Evolutionary conservation across 1,140 invertebrate species (phyloP).

Genomic region (Drosophila orena): DNA sequence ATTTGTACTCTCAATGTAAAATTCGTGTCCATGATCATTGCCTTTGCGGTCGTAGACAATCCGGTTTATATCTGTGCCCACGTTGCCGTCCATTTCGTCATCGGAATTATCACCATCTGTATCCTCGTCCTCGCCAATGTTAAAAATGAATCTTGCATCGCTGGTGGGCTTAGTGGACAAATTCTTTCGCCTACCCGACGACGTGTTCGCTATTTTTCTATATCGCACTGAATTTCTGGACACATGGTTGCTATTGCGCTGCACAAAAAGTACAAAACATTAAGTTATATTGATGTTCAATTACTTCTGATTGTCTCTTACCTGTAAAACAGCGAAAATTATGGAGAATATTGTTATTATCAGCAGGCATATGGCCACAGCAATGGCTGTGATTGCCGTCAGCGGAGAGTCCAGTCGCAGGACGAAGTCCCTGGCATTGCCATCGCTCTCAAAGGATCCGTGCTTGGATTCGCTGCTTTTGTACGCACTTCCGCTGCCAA

Average conservation of each 20-base stretch:
- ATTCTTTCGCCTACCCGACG: conserved; percentile 23
- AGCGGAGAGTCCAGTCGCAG: conserved; percentile 82
- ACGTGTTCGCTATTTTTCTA: conserved; percentile 57
- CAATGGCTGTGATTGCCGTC: conserved; percentile 88
- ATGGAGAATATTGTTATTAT: conserved; percentile 88
- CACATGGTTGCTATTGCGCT: conserved; percentile 70
- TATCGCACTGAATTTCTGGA: conserved; percentile 69
- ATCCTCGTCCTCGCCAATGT: conserved; percentile 63
- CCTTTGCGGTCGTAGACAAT: conserved; percentile 56
- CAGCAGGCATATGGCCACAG: conserved; percentile 88
- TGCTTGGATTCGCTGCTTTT: conserved; percentile 38
- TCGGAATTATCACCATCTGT: conserved; percentile 63
- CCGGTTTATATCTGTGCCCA: conserved; percentile 26
- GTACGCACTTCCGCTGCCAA: conserved; percentile 79
- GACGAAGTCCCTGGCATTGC: conserved; percentile 81
- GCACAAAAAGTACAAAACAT: background rate
- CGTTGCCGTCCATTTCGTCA: conserved; percentile 32
- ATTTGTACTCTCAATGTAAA: conserved; percentile 78
- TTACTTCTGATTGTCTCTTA: conserved; percentile 67
- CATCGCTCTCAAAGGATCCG: conserved; percentile 75
- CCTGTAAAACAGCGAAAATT: conserved; percentile 89
- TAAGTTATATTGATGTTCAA: background rate
- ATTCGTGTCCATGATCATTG: conserved; percentile 69
- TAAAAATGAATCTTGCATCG: conserved; percentile 72
- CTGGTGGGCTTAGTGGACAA: conserved; percentile 25